Base-by-base conservation (phyloP, 2,888 invertebrate species). In the Seladonia tumulorum region DNA sequence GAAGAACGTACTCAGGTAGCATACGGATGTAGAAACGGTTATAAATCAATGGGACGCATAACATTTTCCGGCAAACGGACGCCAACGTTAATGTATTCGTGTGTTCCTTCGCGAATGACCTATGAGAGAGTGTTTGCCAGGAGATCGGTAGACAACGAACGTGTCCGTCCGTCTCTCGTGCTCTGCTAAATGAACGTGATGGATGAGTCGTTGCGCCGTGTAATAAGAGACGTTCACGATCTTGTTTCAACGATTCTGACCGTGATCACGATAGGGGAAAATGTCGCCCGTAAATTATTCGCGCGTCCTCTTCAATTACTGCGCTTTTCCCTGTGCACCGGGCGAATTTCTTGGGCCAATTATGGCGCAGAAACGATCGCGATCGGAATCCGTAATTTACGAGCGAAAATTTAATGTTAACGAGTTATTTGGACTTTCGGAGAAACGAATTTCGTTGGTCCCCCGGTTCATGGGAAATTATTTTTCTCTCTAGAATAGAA, bases 181-280 rank as follows among this genome's bases (percentile, higher is more conserved):
- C 86, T 75, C 86, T 68, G 72, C 77, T 76, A 77, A 88, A 86
- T 70, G 79, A 82, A 79, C 42, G 71, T 88, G 89, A 89, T 90
- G 76, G 80, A 90, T 86, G 83, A 71, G 73, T 79, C 76, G 63
- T 63, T 74, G 22, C 73, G 12, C 45, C 73, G 79, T 25, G 76
- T 78, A 85, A 88, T 74, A 80, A 80, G 74, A 82, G 83, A 83
- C 70, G 87, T 82, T 57, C 77, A 47, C 79, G 82, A 81, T 73
- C 63, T 8, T 29, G 57, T 42, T 49, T 66, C 22, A 82, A 81
- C 57, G 77, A 49, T 77, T 81, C 83, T 73, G 79, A 79, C 66
- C 53, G 57, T 68, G 85, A 79, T 84, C 87, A 66, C 81, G 39
- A 81, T 76, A 42, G 68, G 66, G 39, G 81, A 76, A 84, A 79